Percentiles rank a stretch among this genome's conserved stretches.
Conservation (phyloP, 1,140 invertebrate genomes). For the Temnothorax nylanderi region DNA sequence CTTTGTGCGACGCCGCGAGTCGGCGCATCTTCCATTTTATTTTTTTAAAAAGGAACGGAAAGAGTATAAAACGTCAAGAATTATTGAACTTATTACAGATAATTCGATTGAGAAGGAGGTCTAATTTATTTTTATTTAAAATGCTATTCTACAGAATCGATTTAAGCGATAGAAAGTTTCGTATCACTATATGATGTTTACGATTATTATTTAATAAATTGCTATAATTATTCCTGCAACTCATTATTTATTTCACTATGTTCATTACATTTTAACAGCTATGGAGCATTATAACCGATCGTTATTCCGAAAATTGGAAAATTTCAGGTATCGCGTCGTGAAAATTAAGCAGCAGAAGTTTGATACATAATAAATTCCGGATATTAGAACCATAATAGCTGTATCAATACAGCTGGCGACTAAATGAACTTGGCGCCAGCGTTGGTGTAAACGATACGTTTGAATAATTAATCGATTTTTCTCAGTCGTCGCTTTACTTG, state of each 20-base stretch:
- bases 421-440: neutral
- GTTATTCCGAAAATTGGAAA: neutral
- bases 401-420: conserved; percentile 15
- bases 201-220: neutral
- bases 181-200: neutral
- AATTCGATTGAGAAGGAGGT: neutral
- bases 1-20: conserved; percentile 19
- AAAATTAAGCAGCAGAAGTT: neutral
- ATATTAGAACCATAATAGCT: conserved; percentile 1
- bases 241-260: neutral
- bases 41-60: neutral
- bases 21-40: neutral
- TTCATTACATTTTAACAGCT: neutral
- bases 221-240: neutral
- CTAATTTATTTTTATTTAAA: neutral
- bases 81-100: neutral
- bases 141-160: neutral
- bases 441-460: neutral
- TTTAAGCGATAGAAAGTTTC: neutral
- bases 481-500: neutral
- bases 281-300: neutral
- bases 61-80: neutral
- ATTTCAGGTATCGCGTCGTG: neutral
- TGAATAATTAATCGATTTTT: conserved; percentile 47
- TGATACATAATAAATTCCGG: conserved; percentile 2